Evolutionary conservation across 1,140 invertebrate genomes (phyloP), one percentile per base, ranked within the genome.

Genomic region (Manduca sexta): DNA sequence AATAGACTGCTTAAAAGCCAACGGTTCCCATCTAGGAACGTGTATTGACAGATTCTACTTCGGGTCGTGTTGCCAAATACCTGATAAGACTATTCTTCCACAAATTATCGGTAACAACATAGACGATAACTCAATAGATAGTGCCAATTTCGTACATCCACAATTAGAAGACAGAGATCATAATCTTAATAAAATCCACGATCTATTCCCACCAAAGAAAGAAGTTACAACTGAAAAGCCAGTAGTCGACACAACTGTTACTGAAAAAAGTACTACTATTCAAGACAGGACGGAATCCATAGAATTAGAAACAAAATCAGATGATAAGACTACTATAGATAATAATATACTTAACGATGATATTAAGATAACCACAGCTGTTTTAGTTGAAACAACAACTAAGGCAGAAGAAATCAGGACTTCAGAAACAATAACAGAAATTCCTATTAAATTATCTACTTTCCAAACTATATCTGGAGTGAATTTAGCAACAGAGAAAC

Each of bases 21-120:
- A 97, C 75, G 96, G 96, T 18, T 94, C 94, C 1, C 95, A 97
- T 67, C 84, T 97, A 51, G 95, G 95, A 41, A 96, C 94, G 3
- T 97, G 96, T 74, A 94, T 96, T 70, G 95, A 97, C 81, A 90
- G 94, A 40, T 97, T 96, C 80, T 96, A 96, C 80, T 96, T 96
- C 67, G 95, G 95, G 34, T 96, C 93, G 21, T 97, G 96, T 68
- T 97, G 96, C 81, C 93, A 93, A 60, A 87, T 93, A 34, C 69
- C 74, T 1, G 83, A 86, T 51, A 84, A 84, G 59, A 73, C 84
- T 74, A 65, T 65, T 61, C 84, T 60, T 66, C 87, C 64, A 60
- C 85, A 71, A 42, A 81, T 77, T 8, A 70, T 73, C 30, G 71
- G 70, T 14, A 86, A 85, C 31, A 74, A 81, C 38, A 83, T 87